These are phyloP conservation scores for Parazoanthus atlanticus DNA, from an alignment of 92 coral and sea anemone species.

Conservation along the genomic window DNA sequence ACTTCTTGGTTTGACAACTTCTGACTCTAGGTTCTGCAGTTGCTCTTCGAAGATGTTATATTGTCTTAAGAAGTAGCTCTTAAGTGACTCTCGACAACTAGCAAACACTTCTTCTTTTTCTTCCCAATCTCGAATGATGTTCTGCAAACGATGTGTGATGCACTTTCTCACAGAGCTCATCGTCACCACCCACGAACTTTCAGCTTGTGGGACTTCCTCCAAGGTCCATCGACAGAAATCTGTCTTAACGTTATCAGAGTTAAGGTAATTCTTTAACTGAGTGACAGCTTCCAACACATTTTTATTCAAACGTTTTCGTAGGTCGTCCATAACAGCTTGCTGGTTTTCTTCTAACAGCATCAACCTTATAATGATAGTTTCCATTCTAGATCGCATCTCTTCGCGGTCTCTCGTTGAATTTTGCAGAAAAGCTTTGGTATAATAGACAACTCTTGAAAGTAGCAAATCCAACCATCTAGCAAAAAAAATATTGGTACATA, in stretches of 20 bases:
- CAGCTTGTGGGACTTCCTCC: background rate
- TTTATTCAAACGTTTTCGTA: background rate
- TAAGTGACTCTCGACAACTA: background rate
- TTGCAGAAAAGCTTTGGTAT: slow-evolving; percentile 25
- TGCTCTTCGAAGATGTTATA: too few species aligned
- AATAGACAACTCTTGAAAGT: background rate
- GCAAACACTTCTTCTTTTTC: background rate
- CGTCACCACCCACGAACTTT: slow-evolving; percentile 19
- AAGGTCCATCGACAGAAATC: slow-evolving; percentile 1
- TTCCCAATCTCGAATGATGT: slow-evolving; percentile 28
- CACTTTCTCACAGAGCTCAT: background rate
- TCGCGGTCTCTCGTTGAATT: slow-evolving; percentile 14
- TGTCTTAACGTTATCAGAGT: background rate
- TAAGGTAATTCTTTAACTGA: slow-evolving; percentile 9
- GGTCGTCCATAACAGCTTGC: background rate
- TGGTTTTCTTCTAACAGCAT: background rate
- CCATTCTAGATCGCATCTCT: background rate
- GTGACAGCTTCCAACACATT: background rate
- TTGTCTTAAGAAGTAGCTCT: too few species aligned
- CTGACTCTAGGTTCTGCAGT: too few species aligned
- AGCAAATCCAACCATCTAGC: slow-evolving; percentile 30
- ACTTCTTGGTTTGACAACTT: background rate
- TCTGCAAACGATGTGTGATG: too few species aligned
- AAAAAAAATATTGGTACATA: background rate
- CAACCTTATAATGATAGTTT: background rate